Evolutionary conservation across 2,888 invertebrate species (phyloP).

Genomic region (Tinea semifulvella): DNA sequence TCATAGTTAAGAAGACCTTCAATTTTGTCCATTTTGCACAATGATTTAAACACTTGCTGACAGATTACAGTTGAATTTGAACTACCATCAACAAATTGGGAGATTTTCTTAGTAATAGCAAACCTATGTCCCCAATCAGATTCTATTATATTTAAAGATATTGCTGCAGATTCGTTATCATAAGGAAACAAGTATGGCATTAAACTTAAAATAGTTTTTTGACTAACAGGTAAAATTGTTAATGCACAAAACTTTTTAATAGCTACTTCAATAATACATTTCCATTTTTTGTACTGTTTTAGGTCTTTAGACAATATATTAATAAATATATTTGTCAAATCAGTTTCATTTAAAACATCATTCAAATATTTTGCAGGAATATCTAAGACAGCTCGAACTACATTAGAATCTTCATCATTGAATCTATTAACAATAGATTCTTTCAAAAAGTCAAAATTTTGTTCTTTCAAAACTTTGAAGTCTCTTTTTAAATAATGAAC

Average conservation of each 20-base stretch:
- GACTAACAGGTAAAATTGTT: conserved; percentile 53
- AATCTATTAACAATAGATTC: conserved; percentile 72
- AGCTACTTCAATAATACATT: conserved; percentile 40
- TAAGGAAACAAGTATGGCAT: conserved; percentile 71
- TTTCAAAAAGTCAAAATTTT: conserved; percentile 68
- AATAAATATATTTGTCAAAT: conserved; percentile 56
- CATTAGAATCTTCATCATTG: conserved; percentile 70
- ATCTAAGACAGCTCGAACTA: conserved; percentile 66
- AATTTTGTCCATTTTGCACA: conserved; percentile 35
- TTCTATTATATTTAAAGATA: conserved; percentile 39
- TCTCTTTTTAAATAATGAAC: conserved; percentile 70
- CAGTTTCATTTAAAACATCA: conserved; percentile 46
- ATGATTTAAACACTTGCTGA: conserved; percentile 35
- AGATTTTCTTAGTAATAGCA: conserved; percentile 28
- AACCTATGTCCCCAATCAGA: conserved; percentile 47
- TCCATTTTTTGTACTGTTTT: conserved; percentile 38
- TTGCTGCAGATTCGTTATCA: conserved; percentile 33
- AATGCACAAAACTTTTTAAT: conserved; percentile 56
- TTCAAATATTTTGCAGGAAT: conserved; percentile 41
- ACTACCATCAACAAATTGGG: conserved; percentile 2
- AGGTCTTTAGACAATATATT: conserved; percentile 52
- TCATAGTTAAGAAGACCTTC: conserved; percentile 34
- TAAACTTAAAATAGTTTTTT: conserved; percentile 65
- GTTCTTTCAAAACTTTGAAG: conserved; percentile 50
- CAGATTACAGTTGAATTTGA: conserved; percentile 31